Evolutionary conservation across 2,797 vertebrate genomes (phyloP).

Genomic region (Sphenodon punctatus): DNA sequence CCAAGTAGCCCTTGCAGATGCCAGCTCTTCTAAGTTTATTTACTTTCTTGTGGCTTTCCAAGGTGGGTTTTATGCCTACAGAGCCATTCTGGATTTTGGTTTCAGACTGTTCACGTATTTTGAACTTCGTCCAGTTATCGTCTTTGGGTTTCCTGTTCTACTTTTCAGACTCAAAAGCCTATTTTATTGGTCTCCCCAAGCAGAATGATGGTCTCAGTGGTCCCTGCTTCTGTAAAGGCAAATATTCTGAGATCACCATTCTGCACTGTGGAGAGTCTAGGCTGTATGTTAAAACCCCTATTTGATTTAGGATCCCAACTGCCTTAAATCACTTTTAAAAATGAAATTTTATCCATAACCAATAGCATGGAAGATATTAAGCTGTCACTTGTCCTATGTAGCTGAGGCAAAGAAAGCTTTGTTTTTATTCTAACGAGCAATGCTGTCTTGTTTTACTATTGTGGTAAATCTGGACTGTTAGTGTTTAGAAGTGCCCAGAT

Average conservation of each 20-base stretch:
- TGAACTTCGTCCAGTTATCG: background rate
- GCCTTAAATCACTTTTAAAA: too few relatives aligned
- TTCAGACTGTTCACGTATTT: too few relatives aligned
- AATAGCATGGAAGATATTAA: background rate
- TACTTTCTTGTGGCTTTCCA: background rate
- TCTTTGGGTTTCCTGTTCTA: background rate
- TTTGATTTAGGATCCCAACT: too few relatives aligned
- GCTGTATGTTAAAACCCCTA: too few relatives aligned
- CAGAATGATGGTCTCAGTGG: background rate
- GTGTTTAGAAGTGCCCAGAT: background rate
- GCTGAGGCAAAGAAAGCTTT: background rate
- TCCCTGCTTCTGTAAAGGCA: background rate
- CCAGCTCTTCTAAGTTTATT: background rate
- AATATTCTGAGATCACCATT: background rate
- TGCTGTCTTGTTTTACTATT: background rate
- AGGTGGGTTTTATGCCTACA: background rate
- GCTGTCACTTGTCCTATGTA: background rate
- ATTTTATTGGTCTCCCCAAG: background rate
- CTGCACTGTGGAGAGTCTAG: background rate
- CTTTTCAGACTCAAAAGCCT: fast-evolving
- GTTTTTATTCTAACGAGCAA: background rate
- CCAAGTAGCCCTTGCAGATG: background rate
- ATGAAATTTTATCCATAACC: background rate
- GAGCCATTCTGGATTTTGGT: too few relatives aligned
- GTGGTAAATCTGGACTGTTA: background rate